These are phyloP conservation scores for Clivina fossor DNA, from an alignment of 2,888 invertebrate genomes.

Conservation along the genomic window DNA sequence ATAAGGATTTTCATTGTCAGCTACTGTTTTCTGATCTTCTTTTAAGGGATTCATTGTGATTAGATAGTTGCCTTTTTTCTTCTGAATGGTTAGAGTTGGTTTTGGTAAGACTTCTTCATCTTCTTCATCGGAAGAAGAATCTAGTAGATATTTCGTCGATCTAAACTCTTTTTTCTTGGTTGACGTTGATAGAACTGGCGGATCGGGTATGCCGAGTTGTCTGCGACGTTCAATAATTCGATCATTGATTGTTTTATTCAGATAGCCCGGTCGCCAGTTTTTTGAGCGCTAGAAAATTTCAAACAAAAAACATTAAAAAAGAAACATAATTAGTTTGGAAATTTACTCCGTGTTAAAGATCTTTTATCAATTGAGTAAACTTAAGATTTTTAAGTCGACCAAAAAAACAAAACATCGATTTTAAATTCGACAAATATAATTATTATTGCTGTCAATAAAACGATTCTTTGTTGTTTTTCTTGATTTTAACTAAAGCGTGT, in stretches of 20 bases:
- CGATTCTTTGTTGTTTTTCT: too few species aligned
- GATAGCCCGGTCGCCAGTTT: constrained; percentile 62
- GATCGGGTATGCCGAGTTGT: constrained; percentile 44
- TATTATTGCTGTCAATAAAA: too few species aligned
- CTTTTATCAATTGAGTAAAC: too few species aligned
- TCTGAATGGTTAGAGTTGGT: constrained; percentile 65
- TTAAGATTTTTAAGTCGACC: too few species aligned
- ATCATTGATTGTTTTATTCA: constrained; percentile 55
- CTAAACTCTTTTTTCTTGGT: constrained; percentile 50
- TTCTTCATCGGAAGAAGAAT: too few species aligned
- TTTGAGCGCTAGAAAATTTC: too few species aligned
- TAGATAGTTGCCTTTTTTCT: constrained; percentile 65
- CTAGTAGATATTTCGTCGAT: constrained; percentile 51
- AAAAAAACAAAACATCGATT: too few species aligned
- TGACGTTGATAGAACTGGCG: constrained; percentile 38
- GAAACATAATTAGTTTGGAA: too few species aligned
- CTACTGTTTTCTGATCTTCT: constrained; percentile 60
- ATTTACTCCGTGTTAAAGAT: too few species aligned
- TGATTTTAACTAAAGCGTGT: too few species aligned
- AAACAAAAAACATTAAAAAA: too few species aligned
- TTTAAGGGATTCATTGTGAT: constrained; percentile 70
- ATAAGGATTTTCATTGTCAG: constrained; percentile 66
- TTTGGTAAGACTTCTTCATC: constrained; percentile 57
- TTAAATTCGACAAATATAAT: too few species aligned
- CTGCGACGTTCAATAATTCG: constrained; percentile 47